phyloP scores from a whole-genome alignment of 2,888 invertebrate genomes.

The Thera britannica region DNA sequence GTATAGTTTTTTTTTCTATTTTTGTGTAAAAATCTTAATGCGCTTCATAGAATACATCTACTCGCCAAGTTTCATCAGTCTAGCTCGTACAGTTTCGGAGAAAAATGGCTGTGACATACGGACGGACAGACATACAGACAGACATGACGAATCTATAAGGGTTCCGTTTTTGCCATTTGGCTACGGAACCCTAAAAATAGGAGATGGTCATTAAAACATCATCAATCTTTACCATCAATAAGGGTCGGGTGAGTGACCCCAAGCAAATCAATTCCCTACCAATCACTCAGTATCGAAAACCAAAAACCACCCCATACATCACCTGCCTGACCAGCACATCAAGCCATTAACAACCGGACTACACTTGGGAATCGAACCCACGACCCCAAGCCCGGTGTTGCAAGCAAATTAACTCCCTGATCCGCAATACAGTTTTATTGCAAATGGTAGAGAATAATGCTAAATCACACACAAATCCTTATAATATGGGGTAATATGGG shows the following conservation, averaged over 20 bases:
- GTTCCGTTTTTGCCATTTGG: too few species aligned
- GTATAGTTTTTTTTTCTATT: too few species aligned
- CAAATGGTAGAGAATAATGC: constrained; percentile 72
- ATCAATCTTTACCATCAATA: constrained; percentile 6
- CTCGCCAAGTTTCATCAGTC: too few species aligned
- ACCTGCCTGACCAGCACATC: constrained; percentile 33
- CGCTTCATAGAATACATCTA: too few species aligned
- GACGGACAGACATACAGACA: too few species aligned
- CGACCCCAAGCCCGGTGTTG: constrained; percentile 46
- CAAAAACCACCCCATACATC: constrained; percentile 23
- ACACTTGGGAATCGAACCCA: constrained; percentile 62
- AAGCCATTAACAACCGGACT: constrained; percentile 36
- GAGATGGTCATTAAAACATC: constrained; percentile 1
- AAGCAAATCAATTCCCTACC: constrained; percentile 14
- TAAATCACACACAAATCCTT: constrained; percentile 75
- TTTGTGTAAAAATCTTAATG: too few species aligned
- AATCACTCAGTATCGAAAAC: constrained; percentile 9
- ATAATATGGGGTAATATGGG: constrained; percentile 51
- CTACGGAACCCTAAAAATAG: not conserved
- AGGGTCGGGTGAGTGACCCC: constrained; percentile 7
- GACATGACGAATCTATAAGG: too few species aligned
- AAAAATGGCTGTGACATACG: too few species aligned
- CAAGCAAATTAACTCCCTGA: constrained; percentile 68
- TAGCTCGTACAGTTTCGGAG: too few species aligned
- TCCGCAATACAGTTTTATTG: constrained; percentile 77